A percentile compares a stretch with the other conserved stretches of the same genome.
Conservation (phyloP, 2,113 vertebrate genomes). For the Ornithorhynchus anatinus region DNA sequence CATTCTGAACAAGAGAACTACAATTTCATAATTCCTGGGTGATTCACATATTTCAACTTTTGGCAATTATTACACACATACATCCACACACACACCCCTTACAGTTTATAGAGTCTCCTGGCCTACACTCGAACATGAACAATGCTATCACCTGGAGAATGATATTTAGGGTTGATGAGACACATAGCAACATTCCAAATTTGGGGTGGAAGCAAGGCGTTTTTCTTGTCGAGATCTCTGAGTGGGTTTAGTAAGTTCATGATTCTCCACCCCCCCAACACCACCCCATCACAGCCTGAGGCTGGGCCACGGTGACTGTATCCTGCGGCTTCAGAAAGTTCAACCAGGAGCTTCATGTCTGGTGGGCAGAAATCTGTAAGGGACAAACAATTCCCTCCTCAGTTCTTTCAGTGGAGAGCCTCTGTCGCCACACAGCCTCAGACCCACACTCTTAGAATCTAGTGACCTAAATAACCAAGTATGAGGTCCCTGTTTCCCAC, state of each 20-base stretch:
- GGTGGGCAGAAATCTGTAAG: conserved; percentile 10
- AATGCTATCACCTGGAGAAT: conserved; percentile 16
- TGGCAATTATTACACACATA: conserved; percentile 42
- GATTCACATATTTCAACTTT: conserved; percentile 10
- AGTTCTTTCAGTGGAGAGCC: no score
- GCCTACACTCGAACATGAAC: conserved; percentile 47
- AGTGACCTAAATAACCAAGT: no score
- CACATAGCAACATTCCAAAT: background rate
- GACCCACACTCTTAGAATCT: no score
- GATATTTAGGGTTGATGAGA: background rate
- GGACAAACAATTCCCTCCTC: no score
- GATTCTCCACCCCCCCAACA: no score
- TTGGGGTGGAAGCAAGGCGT: conserved; percentile 10
- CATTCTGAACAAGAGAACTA: conserved; percentile 54
- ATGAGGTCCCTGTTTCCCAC: no score
- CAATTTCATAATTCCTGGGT: conserved; percentile 53
- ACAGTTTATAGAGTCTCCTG: conserved; percentile 21
- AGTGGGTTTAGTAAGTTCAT: no score
- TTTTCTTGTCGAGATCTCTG: background rate
- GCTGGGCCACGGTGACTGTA: background rate
- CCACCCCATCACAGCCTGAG: conserved; percentile 3
- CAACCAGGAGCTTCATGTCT: conserved; percentile 20
- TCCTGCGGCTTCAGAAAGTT: conserved; percentile 19
- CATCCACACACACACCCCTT: conserved; percentile 34
- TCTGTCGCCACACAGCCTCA: no score